A percentile compares a stretch with the other conserved stretches of the same genome.
These are phyloP conservation scores for Littorina saxatilis DNA, from an alignment of 1,140 invertebrate genomes.

Conservation along the genomic window DNA sequence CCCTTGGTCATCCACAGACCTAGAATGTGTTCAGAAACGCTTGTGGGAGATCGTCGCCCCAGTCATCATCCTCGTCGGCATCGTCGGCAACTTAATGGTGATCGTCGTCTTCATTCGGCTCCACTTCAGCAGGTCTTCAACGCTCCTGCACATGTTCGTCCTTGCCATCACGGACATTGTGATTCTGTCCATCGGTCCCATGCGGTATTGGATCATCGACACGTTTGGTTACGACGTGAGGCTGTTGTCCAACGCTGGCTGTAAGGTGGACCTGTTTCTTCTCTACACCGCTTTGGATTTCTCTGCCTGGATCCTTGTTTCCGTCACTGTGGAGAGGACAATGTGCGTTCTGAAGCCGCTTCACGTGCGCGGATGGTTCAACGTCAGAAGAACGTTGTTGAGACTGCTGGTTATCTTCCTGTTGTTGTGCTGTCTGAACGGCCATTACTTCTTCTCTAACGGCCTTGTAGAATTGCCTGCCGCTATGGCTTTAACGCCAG, in stretches of 20 bases:
- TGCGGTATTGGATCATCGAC: conserved; percentile 52
- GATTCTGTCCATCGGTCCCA: conserved; percentile 54
- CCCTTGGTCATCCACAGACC: background rate
- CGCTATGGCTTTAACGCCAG: too few species aligned
- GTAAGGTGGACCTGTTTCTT: conserved; percentile 60
- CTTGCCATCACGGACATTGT: conserved; percentile 56
- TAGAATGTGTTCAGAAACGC: background rate
- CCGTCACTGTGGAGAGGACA: conserved; percentile 59
- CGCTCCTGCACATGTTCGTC: conserved; percentile 42
- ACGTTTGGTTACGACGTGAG: conserved; percentile 55
- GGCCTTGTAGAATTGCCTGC: conserved; percentile 33
- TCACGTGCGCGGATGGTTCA: conserved; percentile 44
- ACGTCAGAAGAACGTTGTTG: conserved; percentile 33
- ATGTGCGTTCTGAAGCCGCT: conserved; percentile 58
- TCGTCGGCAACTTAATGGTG: conserved; percentile 50
- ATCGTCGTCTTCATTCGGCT: conserved; percentile 42
- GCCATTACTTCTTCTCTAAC: conserved; percentile 61
- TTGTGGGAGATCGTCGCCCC: conserved; percentile 50
- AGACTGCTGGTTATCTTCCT: conserved; percentile 46
- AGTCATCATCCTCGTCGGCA: conserved; percentile 47
- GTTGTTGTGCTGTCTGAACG: conserved; percentile 44
- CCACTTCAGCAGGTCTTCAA: conserved; percentile 33
- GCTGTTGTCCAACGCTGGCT: conserved; percentile 41
- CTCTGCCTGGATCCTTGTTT: conserved; percentile 68
- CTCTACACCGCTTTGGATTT: conserved; percentile 60